Percentiles rank a stretch among this genome's conserved stretches.
phyloP scores from a whole-genome alignment of 1,140 invertebrate species.

The Drosophila miranda region DNA sequence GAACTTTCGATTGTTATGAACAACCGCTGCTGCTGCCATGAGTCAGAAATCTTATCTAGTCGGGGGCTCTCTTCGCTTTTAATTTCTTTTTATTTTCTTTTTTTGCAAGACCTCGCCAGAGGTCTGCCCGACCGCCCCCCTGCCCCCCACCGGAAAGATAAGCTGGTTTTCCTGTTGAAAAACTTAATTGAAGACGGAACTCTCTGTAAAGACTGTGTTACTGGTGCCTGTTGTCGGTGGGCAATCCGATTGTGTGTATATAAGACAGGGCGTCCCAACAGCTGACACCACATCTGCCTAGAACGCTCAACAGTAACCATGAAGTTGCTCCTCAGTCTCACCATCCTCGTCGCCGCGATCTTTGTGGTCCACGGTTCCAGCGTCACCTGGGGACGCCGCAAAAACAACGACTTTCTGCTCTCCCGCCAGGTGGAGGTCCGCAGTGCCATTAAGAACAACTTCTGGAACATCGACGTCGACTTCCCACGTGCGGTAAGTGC shows the following conservation, averaged over 20 bases:
- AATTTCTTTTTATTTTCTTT: constrained; percentile 26
- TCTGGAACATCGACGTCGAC: constrained; percentile 56
- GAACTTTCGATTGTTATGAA: constrained; percentile 18
- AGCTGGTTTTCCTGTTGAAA: constrained; percentile 21
- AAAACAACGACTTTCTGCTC: constrained; percentile 49
- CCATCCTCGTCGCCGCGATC: constrained; percentile 58
- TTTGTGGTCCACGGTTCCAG: constrained; percentile 54
- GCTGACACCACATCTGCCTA: constrained; percentile 24
- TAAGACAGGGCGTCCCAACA: constrained; percentile 15
- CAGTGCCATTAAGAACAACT: constrained; percentile 56
- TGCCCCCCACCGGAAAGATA: constrained; percentile 14
- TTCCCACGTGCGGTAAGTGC: constrained; percentile 61
- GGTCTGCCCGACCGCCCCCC: neutral
- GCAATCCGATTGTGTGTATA: constrained; percentile 22
- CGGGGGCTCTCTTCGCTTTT: constrained; percentile 37
- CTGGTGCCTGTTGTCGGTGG: neutral
- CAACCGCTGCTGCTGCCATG: neutral
- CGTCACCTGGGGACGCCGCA: constrained; percentile 56
- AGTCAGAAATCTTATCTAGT: constrained; percentile 52
- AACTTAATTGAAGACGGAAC: constrained; percentile 49
- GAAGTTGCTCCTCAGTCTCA: constrained; percentile 54
- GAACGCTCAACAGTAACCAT: constrained; percentile 28
- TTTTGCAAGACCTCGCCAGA: constrained; percentile 5
- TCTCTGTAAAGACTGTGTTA: constrained; percentile 41
- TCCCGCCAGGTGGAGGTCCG: constrained; percentile 55